Conservation (phyloP, 2,113 vertebrate species). For the Typhlomys cinereus region DNA sequence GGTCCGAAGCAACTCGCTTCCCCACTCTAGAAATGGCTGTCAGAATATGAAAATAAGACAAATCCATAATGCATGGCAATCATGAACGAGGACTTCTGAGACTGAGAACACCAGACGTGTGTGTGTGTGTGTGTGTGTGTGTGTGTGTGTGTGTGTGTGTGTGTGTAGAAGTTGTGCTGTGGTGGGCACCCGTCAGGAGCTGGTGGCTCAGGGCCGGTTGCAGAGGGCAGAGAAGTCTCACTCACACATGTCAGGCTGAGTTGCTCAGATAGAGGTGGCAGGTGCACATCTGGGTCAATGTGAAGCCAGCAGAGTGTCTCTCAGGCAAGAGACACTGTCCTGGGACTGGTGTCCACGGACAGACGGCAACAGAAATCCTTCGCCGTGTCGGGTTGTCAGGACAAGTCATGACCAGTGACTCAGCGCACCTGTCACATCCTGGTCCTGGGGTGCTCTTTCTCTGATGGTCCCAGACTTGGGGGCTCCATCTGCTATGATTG, state of each 20-base stretch:
- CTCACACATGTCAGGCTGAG: neutral
- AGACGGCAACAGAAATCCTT: neutral
- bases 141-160: neutral
- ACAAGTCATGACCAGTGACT: neutral
- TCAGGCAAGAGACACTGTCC: neutral
- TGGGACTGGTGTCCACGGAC: neutral
- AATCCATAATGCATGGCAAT: neutral
- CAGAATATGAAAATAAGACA: neutral
- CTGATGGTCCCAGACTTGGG: neutral
- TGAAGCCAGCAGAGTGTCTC: neutral
- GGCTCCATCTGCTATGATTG: neutral
- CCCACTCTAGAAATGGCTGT: neutral
- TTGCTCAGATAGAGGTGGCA: too few relatives aligned
- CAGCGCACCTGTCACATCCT: too few relatives aligned
- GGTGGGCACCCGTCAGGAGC: neutral
- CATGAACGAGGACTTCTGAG: neutral
- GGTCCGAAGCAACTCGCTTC: neutral
- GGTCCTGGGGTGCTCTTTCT: neutral
- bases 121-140: neutral
- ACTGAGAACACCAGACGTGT: neutral
- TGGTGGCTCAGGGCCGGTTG: too few relatives aligned
- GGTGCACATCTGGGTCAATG: neutral
- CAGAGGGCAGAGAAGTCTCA: neutral
- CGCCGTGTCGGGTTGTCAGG: neutral
- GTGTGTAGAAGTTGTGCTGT: neutral